These are phyloP conservation scores for Pangasianodon gigas DNA, from an alignment of 2,113 vertebrate species.

Conservation along the genomic window DNA sequence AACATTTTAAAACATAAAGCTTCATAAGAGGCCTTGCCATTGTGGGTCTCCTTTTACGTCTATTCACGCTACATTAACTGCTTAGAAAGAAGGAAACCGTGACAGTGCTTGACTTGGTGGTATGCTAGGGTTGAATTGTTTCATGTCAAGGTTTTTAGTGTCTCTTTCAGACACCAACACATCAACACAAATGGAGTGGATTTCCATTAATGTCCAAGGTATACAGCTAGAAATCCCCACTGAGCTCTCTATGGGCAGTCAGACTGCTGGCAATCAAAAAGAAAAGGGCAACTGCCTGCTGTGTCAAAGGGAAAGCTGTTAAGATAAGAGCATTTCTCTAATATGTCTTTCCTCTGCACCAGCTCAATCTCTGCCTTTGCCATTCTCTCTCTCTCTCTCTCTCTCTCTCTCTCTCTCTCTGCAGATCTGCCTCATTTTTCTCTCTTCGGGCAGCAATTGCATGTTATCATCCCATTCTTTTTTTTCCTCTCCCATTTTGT, in stretches of 20 bases:
- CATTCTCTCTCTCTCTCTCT: background rate
- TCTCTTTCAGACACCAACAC: background rate
- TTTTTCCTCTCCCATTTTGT: slow-evolving; percentile 11
- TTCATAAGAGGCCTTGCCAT: background rate
- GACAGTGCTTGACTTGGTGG: background rate
- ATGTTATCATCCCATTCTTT: slow-evolving; percentile 35
- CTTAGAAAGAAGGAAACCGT: slow-evolving; percentile 1
- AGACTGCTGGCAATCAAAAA: slow-evolving; percentile 28
- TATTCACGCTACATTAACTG: background rate
- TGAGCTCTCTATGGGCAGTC: slow-evolving; percentile 32
- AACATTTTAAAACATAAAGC: background rate
- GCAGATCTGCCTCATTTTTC: slow-evolving; percentile 5
- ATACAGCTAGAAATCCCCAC: background rate
- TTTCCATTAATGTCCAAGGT: background rate
- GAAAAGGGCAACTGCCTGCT: slow-evolving; percentile 13
- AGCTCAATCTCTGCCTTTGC: slow-evolving; percentile 25
- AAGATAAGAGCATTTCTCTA: slow-evolving; percentile 47
- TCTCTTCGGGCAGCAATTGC: slow-evolving; percentile 41
- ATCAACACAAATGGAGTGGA: slow-evolving; percentile 7
- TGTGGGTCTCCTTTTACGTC: background rate
- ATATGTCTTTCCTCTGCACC: slow-evolving; percentile 31
- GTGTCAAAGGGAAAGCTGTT: slow-evolving; percentile 43
- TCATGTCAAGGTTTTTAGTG: slow-evolving; percentile 14
- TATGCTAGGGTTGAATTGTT: background rate
- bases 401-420: background rate